A percentile compares a stretch with the other conserved stretches of the same genome.
phyloP scores from a whole-genome alignment of 2,888 invertebrate genomes.

The Neelides folsomi region DNA sequence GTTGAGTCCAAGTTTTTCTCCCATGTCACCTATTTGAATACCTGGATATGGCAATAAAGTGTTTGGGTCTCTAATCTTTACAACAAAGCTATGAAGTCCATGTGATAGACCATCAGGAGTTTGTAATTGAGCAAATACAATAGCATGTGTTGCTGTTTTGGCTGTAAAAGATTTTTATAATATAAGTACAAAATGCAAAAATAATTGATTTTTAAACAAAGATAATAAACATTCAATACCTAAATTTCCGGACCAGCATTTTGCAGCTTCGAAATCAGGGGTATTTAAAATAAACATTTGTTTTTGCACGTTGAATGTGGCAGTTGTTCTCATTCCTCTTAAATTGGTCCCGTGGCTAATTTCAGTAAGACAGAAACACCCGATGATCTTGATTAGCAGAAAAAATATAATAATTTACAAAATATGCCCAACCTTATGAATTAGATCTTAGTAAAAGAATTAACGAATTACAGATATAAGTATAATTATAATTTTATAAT shows the following conservation, averaged over 20 bases:
- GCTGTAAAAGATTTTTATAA: conserved; percentile 39
- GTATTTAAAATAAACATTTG: conserved; percentile 58
- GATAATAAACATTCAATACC: too few species aligned
- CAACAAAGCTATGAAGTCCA: conserved; percentile 79
- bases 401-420: conserved; percentile 21
- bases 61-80: conserved; percentile 62
- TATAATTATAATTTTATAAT: too few species aligned
- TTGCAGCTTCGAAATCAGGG: conserved; percentile 47
- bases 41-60: conserved; percentile 62
- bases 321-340: conserved; percentile 68
- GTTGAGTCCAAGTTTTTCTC: conserved; percentile 79
- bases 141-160: conserved; percentile 68
- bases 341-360: conserved; percentile 83
- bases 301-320: conserved; percentile 59
- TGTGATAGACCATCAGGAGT: conserved; percentile 63
- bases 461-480: too few species aligned
- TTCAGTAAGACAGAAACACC: conserved; percentile 53
- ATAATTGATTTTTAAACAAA: background rate
- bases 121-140: conserved; percentile 76
- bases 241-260: conserved; percentile 84
- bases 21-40: conserved; percentile 78
- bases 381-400: conserved; percentile 5
- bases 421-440: too few species aligned
- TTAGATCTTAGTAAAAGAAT: too few species aligned
- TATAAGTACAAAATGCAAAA: background rate